Conservation (phyloP, 2,888 invertebrate genomes). For the Heteropelma amictum region DNA sequence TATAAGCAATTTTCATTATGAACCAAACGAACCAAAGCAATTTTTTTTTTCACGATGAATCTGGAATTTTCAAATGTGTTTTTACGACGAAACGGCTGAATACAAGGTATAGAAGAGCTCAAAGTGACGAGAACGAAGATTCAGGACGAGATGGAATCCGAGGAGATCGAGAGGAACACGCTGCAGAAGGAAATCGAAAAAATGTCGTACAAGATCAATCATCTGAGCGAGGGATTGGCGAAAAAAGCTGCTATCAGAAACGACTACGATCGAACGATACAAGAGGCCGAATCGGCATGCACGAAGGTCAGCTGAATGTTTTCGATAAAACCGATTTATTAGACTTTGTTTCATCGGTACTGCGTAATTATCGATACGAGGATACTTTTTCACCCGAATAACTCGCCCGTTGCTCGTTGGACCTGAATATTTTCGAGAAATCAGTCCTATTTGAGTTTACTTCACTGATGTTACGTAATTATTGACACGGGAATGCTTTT, state of each 20-base stretch:
- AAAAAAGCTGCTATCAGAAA: constrained; percentile 61
- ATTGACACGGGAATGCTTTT: neutral
- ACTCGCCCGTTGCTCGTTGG: no score
- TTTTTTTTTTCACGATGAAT: neutral
- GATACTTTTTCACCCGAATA: no score
- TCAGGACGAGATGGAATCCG: constrained; percentile 62
- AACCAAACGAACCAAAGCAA: neutral
- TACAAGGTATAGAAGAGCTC: constrained; percentile 65
- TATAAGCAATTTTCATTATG: constrained; percentile 11
- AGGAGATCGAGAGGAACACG: constrained; percentile 61
- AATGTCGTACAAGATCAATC: constrained; percentile 61
- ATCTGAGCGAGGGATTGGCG: constrained; percentile 63
- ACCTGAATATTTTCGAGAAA: no score
- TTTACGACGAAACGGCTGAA: neutral
- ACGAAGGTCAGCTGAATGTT: constrained; percentile 61
- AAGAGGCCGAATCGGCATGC: constrained; percentile 66
- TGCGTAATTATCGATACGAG: no score
- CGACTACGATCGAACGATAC: constrained; percentile 67
- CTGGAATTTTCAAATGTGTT: neutral
- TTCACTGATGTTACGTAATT: no score
- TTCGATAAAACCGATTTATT: no score
- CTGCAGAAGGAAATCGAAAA: constrained; percentile 65
- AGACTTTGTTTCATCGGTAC: no score
- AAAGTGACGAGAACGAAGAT: constrained; percentile 59
- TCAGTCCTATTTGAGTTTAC: no score